A percentile compares a stretch with the other conserved stretches of the same genome.
Conservation (phyloP, 2,113 vertebrate genomes). For the Syrmaticus mikado region DNA sequence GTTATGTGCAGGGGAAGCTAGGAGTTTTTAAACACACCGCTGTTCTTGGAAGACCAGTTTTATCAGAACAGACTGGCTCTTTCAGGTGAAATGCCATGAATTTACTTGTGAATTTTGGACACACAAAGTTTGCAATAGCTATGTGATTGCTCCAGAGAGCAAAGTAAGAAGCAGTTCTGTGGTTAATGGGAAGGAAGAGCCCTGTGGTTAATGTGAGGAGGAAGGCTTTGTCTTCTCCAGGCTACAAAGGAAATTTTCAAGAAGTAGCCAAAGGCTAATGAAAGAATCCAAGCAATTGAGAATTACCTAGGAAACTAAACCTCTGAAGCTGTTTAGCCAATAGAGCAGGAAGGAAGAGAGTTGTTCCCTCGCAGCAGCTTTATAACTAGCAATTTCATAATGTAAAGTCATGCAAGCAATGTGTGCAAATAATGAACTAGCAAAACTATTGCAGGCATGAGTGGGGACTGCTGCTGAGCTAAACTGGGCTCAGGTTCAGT, state of each 20-base stretch:
- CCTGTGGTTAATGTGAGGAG: background rate
- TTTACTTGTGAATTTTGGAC: background rate
- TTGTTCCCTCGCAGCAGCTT: background rate
- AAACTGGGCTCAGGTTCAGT: background rate
- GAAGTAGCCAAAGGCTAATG: background rate
- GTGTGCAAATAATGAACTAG: background rate
- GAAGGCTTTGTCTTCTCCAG: background rate
- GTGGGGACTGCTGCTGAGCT: background rate
- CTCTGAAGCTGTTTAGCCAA: background rate
- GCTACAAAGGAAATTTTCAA: background rate
- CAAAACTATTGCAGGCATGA: rapidly evolving
- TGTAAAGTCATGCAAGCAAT: background rate
- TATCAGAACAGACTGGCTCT: background rate
- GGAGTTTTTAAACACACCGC: background rate
- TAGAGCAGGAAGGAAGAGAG: background rate
- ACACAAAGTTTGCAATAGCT: background rate
- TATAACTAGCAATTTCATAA: background rate
- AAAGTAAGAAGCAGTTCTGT: rapidly evolving
- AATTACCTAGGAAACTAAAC: background rate
- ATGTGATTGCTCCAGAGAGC: background rate
- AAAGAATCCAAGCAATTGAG: background rate
- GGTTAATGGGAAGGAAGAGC: background rate
- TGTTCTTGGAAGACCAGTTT: background rate
- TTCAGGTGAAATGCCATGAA: background rate
- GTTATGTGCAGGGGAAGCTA: background rate